Percentiles rank a stretch among this genome's conserved stretches.
These are phyloP conservation scores for Copidosoma aretas DNA, from an alignment of 2,888 invertebrate species.

Conservation along the genomic window DNA sequence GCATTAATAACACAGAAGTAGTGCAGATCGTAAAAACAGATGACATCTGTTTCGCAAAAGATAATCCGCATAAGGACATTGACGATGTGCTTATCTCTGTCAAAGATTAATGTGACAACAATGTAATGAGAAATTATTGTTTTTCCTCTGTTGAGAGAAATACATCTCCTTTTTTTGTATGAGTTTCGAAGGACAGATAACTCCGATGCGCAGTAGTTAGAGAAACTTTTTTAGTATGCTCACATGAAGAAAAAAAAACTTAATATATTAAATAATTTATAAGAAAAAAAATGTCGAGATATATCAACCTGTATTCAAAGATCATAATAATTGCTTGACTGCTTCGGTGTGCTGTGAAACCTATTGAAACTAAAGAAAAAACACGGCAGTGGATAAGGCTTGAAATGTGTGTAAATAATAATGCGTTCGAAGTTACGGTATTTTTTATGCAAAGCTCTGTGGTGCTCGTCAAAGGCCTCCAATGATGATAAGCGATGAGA, in stretches of 20 bases:
- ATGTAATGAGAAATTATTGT: background rate
- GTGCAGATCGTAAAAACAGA: conserved; percentile 38
- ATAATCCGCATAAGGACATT: conserved; percentile 64
- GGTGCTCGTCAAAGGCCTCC: conserved; percentile 46
- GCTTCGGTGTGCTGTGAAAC: conserved; percentile 48
- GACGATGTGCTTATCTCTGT: conserved; percentile 59
- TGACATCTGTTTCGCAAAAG: conserved; percentile 46
- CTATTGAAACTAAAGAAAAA: conserved; percentile 42
- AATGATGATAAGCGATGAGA: conserved; percentile 30
- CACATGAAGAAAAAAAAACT: conserved; percentile 31
- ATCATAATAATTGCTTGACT: conserved; percentile 46
- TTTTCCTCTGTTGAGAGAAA: conserved; percentile 31
- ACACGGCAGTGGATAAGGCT: conserved; percentile 43
- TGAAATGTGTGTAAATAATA: conserved; percentile 60
- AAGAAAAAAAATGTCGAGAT: conserved; percentile 34
- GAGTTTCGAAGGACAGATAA: conserved; percentile 41
- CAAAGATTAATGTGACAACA: conserved; percentile 46
- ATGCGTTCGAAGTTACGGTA: conserved; percentile 50
- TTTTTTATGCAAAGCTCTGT: conserved; percentile 45
- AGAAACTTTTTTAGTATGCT: conserved; percentile 37
- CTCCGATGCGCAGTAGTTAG: conserved; percentile 39
- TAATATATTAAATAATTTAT: conserved; percentile 37
- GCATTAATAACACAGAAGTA: conserved; percentile 45
- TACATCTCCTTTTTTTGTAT: conserved; percentile 35
- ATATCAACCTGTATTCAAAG: conserved; percentile 43